phyloP scores from a whole-genome alignment of 1,140 invertebrate genomes.

The Diprion similis region DNA sequence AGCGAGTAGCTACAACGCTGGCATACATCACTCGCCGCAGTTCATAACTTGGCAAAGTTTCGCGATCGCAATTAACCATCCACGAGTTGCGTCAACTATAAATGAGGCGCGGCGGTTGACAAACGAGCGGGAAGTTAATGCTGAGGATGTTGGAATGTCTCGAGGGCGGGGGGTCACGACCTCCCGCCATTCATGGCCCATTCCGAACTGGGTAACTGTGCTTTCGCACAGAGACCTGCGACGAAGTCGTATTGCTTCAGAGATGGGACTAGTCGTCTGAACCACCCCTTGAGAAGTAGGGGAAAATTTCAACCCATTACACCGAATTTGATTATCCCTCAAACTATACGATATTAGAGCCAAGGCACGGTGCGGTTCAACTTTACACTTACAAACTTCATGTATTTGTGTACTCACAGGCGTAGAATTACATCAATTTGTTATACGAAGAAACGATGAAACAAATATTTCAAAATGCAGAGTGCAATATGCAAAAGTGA shows the following conservation, averaged over 20 bases:
- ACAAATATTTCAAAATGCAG: too few relatives aligned
- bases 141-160: background rate
- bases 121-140: slow-evolving; percentile 3
- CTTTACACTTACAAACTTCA: too few relatives aligned
- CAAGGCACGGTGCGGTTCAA: background rate
- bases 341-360: background rate
- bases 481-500: too few relatives aligned
- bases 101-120: slow-evolving; percentile 6
- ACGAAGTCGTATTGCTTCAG: background rate
- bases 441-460: too few relatives aligned
- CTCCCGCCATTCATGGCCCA: background rate
- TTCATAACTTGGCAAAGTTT: slow-evolving; percentile 7
- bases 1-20: background rate
- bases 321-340: background rate
- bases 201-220: background rate
- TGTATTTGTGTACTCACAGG: too few relatives aligned
- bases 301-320: background rate
- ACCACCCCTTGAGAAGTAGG: background rate
- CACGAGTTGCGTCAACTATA: slow-evolving; percentile 7
- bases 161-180: background rate
- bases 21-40: background rate
- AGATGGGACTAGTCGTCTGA: background rate
- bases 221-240: background rate
- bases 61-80: slow-evolving; percentile 3
- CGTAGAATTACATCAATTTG: too few relatives aligned